phyloP scores from a whole-genome alignment of 2,888 invertebrate species.

The Lamellibrachia satsuma region DNA sequence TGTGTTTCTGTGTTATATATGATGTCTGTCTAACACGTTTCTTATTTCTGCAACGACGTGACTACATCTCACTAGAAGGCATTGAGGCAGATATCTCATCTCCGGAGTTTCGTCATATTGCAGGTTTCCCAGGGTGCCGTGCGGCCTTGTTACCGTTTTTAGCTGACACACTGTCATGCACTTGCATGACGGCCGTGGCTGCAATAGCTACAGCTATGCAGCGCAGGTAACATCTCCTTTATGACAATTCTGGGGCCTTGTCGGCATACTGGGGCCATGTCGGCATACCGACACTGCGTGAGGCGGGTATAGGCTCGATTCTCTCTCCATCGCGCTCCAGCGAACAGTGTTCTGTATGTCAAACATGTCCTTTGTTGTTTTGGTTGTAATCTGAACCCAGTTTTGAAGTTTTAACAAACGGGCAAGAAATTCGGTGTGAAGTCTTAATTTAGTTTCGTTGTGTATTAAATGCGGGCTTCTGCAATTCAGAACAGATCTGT shows the following conservation, averaged over 20 bases:
- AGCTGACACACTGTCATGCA: slow-evolving; percentile 17
- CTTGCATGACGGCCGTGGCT: slow-evolving; percentile 13
- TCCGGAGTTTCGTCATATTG: slow-evolving; percentile 17
- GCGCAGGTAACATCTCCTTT: slow-evolving; percentile 12
- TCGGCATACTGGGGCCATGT: neutral
- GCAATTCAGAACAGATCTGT: neutral
- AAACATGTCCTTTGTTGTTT: neutral
- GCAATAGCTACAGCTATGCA: slow-evolving; percentile 17
- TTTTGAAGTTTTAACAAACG: neutral
- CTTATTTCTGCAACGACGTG: neutral
- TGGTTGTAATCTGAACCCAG: neutral
- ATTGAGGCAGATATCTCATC: slow-evolving; percentile 12
- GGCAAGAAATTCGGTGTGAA: neutral
- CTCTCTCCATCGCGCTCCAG: neutral
- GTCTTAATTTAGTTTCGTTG: neutral
- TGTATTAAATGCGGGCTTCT: neutral
- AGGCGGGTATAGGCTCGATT: neutral
- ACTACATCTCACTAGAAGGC: neutral
- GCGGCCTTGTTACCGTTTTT: slow-evolving; percentile 17
- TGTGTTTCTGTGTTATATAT: neutral
- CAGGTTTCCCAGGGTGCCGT: slow-evolving; percentile 17
- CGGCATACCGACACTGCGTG: neutral
- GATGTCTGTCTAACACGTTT: neutral
- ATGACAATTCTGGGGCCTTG: slow-evolving; percentile 6
- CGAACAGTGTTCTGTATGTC: neutral